A percentile compares a stretch with the other conserved stretches of the same genome.
Conservation (phyloP, 92 coral and sea anemone species). For the Parazoanthus swiftii region DNA sequence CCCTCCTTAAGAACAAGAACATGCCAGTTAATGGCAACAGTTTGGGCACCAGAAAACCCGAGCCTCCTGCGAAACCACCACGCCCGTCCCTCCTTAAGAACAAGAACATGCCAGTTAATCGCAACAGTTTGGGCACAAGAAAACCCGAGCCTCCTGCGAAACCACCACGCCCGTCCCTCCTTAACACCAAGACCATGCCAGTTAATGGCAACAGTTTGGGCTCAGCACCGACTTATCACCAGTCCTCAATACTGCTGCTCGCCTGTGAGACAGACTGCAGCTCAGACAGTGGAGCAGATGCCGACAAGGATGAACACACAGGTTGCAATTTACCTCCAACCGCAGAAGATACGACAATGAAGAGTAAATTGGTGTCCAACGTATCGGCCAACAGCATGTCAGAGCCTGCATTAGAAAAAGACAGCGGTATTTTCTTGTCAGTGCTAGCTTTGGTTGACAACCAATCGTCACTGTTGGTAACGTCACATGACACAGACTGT, state of each 20-base stretch:
- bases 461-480: slow-evolving; percentile 32
- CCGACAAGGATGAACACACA: not conserved
- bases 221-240: not conserved
- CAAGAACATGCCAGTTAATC: too few species aligned
- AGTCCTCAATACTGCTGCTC: slow-evolving; percentile 28
- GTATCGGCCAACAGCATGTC: not conserved
- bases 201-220: too few species aligned
- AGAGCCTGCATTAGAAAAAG: not conserved
- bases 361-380: not conserved
- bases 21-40: too few species aligned
- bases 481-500: slow-evolving; percentile 39
- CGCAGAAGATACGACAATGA: not conserved
- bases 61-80: too few species aligned
- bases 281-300: slow-evolving; percentile 11
- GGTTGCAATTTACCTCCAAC: not conserved
- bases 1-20: too few species aligned
- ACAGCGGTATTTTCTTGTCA: slow-evolving; percentile 32
- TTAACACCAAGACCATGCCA: not conserved
- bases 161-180: too few species aligned
- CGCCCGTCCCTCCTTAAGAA: too few species aligned
- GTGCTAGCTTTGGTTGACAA: not conserved
- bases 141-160: too few species aligned
- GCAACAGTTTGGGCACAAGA: too few species aligned
- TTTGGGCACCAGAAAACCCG: too few species aligned
- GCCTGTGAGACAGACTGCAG: slow-evolving; percentile 21